phyloP scores from a whole-genome alignment of 2,888 invertebrate species.

The Sinotaia quadrata region DNA sequence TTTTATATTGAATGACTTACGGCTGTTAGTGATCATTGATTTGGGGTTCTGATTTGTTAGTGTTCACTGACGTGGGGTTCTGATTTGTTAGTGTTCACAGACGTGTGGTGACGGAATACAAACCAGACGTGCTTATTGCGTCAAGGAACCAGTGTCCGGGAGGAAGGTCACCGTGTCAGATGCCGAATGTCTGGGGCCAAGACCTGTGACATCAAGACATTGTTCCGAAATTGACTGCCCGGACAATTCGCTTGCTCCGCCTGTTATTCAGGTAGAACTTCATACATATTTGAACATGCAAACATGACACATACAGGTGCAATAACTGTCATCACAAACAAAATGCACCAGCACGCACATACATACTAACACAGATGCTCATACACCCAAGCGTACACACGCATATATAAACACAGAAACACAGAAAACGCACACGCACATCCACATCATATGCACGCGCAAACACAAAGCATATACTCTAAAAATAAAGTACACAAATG shows the following conservation, averaged over 20 bases:
- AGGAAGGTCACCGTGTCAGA: slow-evolving; percentile 48
- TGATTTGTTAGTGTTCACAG: slow-evolving; percentile 88
- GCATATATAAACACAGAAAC: background rate
- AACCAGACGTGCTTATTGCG: slow-evolving; percentile 86
- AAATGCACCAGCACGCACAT: no score
- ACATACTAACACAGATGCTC: background rate
- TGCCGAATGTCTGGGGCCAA: slow-evolving; percentile 48
- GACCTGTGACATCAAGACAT: slow-evolving; percentile 44
- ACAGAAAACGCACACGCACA: background rate
- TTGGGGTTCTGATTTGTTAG: no score
- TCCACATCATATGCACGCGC: no score
- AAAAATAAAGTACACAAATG: no score
- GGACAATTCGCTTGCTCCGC: slow-evolving; percentile 40
- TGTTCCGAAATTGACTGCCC: slow-evolving; percentile 55
- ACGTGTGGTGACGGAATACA: slow-evolving; percentile 90
- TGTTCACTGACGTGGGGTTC: no score
- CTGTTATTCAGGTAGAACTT: slow-evolving; percentile 30
- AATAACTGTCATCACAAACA: no score
- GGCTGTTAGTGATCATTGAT: no score
- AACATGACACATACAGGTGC: no score
- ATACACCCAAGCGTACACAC: background rate
- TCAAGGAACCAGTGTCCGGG: slow-evolving; percentile 70
- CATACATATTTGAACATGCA: no score
- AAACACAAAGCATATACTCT: no score
- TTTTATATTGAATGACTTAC: no score